Percentiles rank a stretch among this genome's conserved stretches.
Evolutionary conservation across 2,797 vertebrate species (phyloP).

Genomic region (Sebastes miniatus): DNA sequence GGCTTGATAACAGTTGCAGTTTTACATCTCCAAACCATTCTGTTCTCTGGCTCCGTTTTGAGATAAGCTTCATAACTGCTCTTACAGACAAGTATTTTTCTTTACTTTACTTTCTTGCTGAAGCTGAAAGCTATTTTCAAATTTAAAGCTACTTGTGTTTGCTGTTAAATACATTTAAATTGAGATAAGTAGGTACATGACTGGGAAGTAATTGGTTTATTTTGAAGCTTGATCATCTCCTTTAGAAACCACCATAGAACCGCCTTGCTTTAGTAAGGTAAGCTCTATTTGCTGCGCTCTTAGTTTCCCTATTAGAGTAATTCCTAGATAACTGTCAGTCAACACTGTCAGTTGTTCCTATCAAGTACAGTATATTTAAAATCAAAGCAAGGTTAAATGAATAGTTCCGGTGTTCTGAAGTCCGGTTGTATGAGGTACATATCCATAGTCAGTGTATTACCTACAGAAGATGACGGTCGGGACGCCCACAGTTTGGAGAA

Average conservation of each 20-base stretch:
- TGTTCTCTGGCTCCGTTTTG: background rate
- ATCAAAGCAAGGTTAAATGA: background rate
- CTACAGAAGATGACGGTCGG: too few species aligned
- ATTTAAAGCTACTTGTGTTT: background rate
- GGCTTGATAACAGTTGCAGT: slow-evolving; percentile 22
- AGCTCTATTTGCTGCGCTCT: slow-evolving; percentile 25
- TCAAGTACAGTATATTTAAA: slow-evolving; percentile 14
- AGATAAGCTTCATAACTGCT: background rate
- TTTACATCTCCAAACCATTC: background rate
- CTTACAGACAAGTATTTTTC: background rate
- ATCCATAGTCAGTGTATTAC: too few species aligned
- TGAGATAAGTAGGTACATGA: background rate
- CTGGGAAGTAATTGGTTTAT: background rate
- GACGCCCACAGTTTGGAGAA: too few species aligned
- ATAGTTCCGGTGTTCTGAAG: too few species aligned
- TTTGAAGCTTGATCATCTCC: background rate
- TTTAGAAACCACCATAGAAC: background rate
- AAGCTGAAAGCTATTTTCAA: background rate
- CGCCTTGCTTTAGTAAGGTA: background rate
- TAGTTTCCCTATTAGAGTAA: background rate
- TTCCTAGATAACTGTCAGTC: background rate
- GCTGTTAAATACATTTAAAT: background rate
- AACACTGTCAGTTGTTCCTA: background rate
- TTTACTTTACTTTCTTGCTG: background rate
- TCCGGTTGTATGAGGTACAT: too few species aligned